Conservation (phyloP, 2,888 invertebrate genomes). For the Ophioninae sp. region DNA sequence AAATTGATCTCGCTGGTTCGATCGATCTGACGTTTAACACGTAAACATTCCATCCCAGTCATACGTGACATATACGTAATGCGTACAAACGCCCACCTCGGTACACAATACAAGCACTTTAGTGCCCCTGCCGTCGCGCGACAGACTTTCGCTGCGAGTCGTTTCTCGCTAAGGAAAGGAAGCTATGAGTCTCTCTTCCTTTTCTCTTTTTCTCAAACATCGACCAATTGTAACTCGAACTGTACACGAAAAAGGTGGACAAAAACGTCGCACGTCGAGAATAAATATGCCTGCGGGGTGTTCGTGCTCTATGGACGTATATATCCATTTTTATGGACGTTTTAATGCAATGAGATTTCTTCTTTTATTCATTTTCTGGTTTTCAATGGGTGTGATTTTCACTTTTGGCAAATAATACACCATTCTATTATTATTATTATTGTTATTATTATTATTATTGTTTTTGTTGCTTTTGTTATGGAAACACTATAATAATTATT, state of each 20-base stretch:
- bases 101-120: neutral
- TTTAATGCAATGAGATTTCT: neutral
- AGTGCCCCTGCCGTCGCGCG: neutral
- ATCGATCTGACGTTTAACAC: neutral
- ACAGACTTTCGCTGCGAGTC: conserved; percentile 32
- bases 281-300: neutral
- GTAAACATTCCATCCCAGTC: conserved; percentile 2
- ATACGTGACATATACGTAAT: neutral
- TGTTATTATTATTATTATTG: neutral
- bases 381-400: neutral
- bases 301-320: neutral
- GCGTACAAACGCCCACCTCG: neutral
- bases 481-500: too few relatives aligned
- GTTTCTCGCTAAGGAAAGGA: conserved; percentile 8
- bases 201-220: neutral
- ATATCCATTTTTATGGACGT: neutral
- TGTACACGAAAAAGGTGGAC: neutral
- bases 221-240: neutral
- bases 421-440: neutral
- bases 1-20: neutral
- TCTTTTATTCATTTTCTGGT: too few relatives aligned
- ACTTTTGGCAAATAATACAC: neutral
- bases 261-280: neutral
- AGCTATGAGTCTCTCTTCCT: conserved; percentile 9
- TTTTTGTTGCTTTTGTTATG: neutral